Evolutionary conservation across 2,797 vertebrate genomes (phyloP).

Genomic region (Coendou prehensilis): DNA sequence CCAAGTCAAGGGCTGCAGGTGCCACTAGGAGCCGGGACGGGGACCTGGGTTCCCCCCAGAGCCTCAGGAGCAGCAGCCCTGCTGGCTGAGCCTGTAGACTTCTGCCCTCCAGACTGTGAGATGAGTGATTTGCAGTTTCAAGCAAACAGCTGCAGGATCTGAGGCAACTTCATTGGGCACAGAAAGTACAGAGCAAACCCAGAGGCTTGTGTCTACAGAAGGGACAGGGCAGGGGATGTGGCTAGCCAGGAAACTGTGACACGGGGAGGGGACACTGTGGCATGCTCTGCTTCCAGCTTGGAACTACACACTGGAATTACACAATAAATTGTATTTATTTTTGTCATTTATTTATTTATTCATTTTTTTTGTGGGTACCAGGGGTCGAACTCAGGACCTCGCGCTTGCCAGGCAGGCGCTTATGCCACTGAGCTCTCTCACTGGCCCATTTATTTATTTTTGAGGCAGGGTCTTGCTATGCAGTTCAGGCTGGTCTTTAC

Average conservation of each 20-base stretch:
- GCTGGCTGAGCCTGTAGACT: background rate
- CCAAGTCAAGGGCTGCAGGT: background rate
- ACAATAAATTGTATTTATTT: background rate
- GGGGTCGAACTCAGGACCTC: too few species aligned
- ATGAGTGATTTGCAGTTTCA: background rate
- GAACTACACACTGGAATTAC: background rate
- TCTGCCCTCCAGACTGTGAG: background rate
- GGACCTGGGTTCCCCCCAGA: background rate
- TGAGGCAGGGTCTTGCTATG: background rate
- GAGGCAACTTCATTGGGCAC: background rate
- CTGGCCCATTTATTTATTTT: background rate
- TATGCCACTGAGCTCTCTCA: too few species aligned
- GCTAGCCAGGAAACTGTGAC: background rate
- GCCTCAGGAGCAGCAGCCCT: background rate
- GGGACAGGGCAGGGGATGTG: background rate
- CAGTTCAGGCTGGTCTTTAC: background rate
- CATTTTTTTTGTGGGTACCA: too few species aligned
- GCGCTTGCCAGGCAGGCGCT: too few species aligned
- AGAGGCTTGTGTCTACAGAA: background rate
- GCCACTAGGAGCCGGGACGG: background rate
- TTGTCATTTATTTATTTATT: background rate
- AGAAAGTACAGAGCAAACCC: background rate
- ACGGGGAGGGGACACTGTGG: background rate
- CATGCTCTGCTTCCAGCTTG: background rate
- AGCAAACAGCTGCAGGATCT: background rate